Evolutionary conservation across 2,113 vertebrate species (phyloP).

Genomic region (Brachionichthys hirsutus): DNA sequence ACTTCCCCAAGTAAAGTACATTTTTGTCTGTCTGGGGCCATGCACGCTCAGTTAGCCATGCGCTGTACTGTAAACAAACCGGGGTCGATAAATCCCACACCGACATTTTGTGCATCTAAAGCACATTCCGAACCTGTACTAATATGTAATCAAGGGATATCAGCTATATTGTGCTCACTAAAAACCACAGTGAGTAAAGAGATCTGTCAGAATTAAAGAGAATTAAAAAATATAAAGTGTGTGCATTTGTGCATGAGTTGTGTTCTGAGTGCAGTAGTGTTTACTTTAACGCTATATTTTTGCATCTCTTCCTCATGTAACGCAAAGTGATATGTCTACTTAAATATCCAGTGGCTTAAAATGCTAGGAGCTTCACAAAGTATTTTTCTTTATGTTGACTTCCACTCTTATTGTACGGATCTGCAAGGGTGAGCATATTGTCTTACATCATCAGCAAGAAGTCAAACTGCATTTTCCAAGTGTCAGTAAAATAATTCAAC

Average conservation of each 20-base stretch:
- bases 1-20: slow-evolving; percentile 68
- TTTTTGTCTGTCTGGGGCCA: slow-evolving; percentile 51
- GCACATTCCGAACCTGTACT: too few relatives aligned
- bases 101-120: slow-evolving; percentile 61
- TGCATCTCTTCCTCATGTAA: slow-evolving; percentile 17
- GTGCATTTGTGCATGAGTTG: slow-evolving; percentile 6
- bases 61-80: slow-evolving; percentile 46
- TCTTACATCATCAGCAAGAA: slow-evolving; percentile 55
- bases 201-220: slow-evolving; percentile 9
- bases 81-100: slow-evolving; percentile 57
- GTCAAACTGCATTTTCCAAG: slow-evolving; percentile 64
- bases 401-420: slow-evolving; percentile 34
- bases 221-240: background rate
- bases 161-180: slow-evolving; percentile 16
- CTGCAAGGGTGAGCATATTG: slow-evolving; percentile 41
- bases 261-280: slow-evolving; percentile 1
- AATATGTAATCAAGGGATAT: slow-evolving; percentile 52
- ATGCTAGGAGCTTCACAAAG: slow-evolving; percentile 35
- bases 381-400: slow-evolving; percentile 31
- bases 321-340: too few relatives aligned
- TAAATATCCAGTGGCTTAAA: background rate
- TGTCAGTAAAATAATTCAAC: slow-evolving; percentile 69
- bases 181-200: slow-evolving; percentile 15
- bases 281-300: slow-evolving; percentile 12
- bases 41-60: slow-evolving; percentile 57